Evolutionary conservation across 1,140 invertebrate species (phyloP).

Genomic region (Drosophila ananassae): DNA sequence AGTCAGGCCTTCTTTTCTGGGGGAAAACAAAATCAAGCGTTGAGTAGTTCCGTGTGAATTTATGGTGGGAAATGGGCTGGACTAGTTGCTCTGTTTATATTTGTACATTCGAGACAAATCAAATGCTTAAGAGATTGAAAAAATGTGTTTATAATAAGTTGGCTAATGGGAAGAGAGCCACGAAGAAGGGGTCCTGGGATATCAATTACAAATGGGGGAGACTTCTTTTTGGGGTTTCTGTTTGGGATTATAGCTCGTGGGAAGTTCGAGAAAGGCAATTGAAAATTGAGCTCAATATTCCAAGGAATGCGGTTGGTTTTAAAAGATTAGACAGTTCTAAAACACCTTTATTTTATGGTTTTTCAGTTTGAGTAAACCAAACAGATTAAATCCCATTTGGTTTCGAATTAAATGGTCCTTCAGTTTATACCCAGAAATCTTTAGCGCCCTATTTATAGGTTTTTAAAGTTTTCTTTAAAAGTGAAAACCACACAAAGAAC

Average conservation of each 20-base stretch:
- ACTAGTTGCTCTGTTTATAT: constrained; percentile 63
- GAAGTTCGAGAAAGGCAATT: constrained; percentile 11
- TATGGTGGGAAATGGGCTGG: constrained; percentile 67
- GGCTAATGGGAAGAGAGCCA: constrained; percentile 60
- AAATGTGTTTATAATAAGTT: constrained; percentile 75
- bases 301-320: not conserved
- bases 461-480: not conserved
- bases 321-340: not conserved
- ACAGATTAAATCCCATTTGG: not conserved
- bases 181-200: constrained; percentile 58
- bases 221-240: constrained; percentile 7
- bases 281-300: not conserved
- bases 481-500: not conserved
- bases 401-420: not conserved
- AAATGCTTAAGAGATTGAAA: constrained; percentile 46
- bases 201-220: constrained; percentile 47
- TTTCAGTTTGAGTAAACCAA: not conserved
- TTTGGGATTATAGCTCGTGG: constrained; percentile 27
- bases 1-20: not conserved
- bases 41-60: constrained; percentile 58
- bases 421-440: not conserved
- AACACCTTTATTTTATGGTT: not conserved
- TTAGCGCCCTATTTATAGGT: not conserved
- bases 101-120: constrained; percentile 58
- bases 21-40: constrained; percentile 29